Evolutionary conservation across 2,113 vertebrate species (phyloP), one percentile per base, ranked within the genome.

Genomic region (Cettia cetti): DNA sequence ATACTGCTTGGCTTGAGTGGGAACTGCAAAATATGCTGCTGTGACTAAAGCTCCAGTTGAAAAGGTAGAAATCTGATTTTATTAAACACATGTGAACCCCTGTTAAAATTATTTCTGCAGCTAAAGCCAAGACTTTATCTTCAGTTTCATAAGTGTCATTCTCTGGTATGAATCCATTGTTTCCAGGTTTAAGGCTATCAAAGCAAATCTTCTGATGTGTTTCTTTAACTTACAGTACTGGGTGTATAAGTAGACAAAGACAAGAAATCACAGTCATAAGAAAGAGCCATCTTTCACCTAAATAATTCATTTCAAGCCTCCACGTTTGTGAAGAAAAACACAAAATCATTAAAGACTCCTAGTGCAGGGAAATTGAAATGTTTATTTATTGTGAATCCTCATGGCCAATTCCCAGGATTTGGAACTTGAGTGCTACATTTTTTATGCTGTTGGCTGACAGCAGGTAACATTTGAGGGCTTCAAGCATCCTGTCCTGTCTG

Each of bases 61-160:
- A 70, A 93, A 87, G 78, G 85, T 93, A 57, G 70, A 90, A 94
- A 91, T 85, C 42, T 66, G 20, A 23, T 71, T 94, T 94, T 78
- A 85, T 82, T 69, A 84, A 92, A 89, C 33, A 37, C n/a, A 35
- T 23, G 17, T 56, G 16, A 26, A n/a, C 0, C 3, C 31, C 33
- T 69, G 23, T 61, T 59, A 72, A 85, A 92, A 94, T 65, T 40
- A 57, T 21, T 65, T 61, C 37, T 63, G 65, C 37, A 89, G 12
- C 23, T 76, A 75, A 89, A 91, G 17, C 11, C 47, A 84, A 56
- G 31, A 61, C 23, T 93, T 80, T 39, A 78, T 53, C 50, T 90
- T 72, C 39, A 92, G 31, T 68, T 70, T 71, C 74, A 53, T 49
- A 71, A 52, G 37, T 40, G 22, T n/a, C 28, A 37, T 78, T 65